These are phyloP conservation scores for Hozukius guyotensis DNA, from an alignment of 2,797 vertebrate genomes.

Conservation along the genomic window DNA sequence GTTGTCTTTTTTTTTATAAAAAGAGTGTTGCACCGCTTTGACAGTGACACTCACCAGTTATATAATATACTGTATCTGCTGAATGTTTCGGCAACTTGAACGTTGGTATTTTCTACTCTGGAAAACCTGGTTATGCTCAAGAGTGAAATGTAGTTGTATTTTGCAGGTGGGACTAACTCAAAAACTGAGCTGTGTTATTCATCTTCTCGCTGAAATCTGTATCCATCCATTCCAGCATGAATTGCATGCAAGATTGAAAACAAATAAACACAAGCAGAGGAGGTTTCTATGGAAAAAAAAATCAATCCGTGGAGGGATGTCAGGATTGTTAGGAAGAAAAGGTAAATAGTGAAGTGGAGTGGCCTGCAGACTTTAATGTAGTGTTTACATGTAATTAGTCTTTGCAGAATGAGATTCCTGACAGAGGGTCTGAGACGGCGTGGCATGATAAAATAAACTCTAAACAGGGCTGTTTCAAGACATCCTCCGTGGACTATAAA, in stretches of 20 bases:
- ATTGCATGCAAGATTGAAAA: conserved; percentile 73
- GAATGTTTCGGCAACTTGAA: conserved; percentile 33
- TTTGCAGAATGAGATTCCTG: conserved; percentile 84
- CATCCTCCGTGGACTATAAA: conserved; percentile 84
- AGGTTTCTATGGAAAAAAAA: conserved; percentile 71
- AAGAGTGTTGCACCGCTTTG: conserved; percentile 1
- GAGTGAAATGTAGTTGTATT: conserved; percentile 22
- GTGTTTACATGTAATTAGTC: conserved; percentile 86
- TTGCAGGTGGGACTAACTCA: conserved; percentile 50
- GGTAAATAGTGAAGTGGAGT: conserved; percentile 80
- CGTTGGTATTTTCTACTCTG: conserved; percentile 7
- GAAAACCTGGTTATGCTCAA: conserved; percentile 51
- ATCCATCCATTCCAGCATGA: conserved; percentile 60
- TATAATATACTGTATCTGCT: conserved; percentile 39
- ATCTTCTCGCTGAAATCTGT: conserved; percentile 36
- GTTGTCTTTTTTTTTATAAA: conserved; percentile 27
- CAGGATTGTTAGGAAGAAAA: conserved; percentile 80
- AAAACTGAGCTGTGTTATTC: conserved; percentile 32
- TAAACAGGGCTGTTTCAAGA: conserved; percentile 83
- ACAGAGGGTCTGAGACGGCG: conserved; percentile 77
- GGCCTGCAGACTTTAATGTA: conserved; percentile 77
- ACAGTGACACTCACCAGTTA: conserved; percentile 27
- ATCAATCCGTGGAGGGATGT: conserved; percentile 78
- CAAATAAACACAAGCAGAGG: conserved; percentile 74
- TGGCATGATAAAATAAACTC: conserved; percentile 83